Base-by-base conservation (phyloP, 2,113 vertebrate species). In the Oncorhynchus clarkii region DNA sequence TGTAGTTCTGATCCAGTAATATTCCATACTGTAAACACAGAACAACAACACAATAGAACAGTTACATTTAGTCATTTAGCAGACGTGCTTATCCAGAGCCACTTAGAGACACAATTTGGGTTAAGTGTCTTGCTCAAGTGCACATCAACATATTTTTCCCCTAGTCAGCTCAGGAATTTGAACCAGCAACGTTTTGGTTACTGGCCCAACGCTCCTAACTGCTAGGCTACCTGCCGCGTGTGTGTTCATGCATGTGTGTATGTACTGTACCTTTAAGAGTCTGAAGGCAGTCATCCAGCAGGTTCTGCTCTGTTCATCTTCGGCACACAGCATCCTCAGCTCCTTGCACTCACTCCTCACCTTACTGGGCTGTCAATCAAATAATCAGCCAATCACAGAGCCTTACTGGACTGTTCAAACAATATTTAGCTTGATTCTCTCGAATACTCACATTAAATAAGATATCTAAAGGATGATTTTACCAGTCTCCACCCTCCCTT, bases 271-370 rank as follows among this genome's bases (percentile, higher is more conserved):
- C 95, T 99, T 99, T 78, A 99, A 92, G 29, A 99, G 95, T 80
- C 97, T 92, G 91, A 98, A 98, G 0, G 96, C 96, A 0, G 95
- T 98, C 93, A 98, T 95, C 98, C 98, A 99, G 90, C 97, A 99
- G 0, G 91, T 94, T 29, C 96, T 92, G 89, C 93, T 93, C 86
- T 97, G 97, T 72, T 99, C 97, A 0, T 99, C 97, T 73, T 99
- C 97, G 0, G 97, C 96, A 86, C 98, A 99, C 73, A 99, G 88
- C 88, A 99, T 91, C 77, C 95, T 92, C 67, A 98, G 88, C 73
- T 98, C 98, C 85, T 99, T 99, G 2, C 92, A 88, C 86, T 99
- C 96, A 2, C 89, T 94, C 85, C 92, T 94, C 74, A 92, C 93
- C 89, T 95, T 98, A 86, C 94, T 97, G 81, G 96, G 95, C 97